phyloP scores from a whole-genome alignment of 2,113 vertebrate genomes.

The Carassius gibelio region DNA sequence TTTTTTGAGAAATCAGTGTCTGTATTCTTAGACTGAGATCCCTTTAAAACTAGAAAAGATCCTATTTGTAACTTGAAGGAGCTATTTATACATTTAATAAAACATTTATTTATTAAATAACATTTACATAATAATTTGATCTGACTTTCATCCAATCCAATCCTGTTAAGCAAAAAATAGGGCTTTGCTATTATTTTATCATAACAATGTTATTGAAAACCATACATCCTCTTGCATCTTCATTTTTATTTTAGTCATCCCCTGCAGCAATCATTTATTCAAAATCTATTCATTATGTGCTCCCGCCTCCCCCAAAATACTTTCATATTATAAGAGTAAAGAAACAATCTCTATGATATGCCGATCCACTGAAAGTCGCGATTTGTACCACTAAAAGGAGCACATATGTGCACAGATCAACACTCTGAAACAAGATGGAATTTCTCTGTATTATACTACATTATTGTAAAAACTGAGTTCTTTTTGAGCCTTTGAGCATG shows the following conservation, averaged over 20 bases:
- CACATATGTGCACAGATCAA: neutral
- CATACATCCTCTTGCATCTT: neutral
- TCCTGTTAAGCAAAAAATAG: too few relatives aligned
- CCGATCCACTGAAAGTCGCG: too few relatives aligned
- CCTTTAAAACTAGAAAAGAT: neutral
- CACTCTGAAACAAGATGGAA: neutral
- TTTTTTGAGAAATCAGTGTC: neutral
- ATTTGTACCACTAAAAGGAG: neutral
- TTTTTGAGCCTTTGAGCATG: conserved; percentile 13
- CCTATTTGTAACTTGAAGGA: neutral
- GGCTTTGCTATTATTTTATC: neutral
- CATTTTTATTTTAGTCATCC: neutral
- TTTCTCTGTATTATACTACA: neutral
- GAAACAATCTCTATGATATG: neutral
- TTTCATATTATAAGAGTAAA: neutral
- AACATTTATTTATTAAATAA: neutral
- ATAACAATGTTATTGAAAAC: neutral
- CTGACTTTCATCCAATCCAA: too few relatives aligned
- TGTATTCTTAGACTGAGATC: neutral
- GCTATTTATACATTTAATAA: neutral
- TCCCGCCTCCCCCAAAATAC: neutral
- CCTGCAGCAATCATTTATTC: neutral
- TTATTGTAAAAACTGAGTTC: neutral
- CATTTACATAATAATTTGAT: too few relatives aligned
- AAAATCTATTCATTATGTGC: neutral